Evolutionary conservation across 1,140 invertebrate species (phyloP).

Genomic region (Drosophila nikananu): DNA sequence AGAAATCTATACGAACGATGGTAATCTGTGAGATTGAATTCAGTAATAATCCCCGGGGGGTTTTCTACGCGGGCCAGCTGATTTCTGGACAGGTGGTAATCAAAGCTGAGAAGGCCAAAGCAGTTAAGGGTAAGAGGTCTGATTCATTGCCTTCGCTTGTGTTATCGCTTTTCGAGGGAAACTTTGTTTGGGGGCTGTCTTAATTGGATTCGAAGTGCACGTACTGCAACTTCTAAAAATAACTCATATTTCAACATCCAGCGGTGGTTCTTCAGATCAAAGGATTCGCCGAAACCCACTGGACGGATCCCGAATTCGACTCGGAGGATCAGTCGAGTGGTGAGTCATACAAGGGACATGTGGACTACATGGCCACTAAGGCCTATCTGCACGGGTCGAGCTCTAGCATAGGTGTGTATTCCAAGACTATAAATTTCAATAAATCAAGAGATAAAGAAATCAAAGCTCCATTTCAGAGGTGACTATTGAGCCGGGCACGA

Average conservation of each 20-base stretch:
- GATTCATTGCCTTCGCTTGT: slow-evolving; percentile 10
- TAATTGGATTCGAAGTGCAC: slow-evolving; percentile 12
- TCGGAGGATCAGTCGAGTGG: slow-evolving; percentile 36
- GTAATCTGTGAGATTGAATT: slow-evolving; percentile 81
- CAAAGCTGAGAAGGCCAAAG: slow-evolving; percentile 84
- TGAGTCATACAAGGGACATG: slow-evolving; percentile 59
- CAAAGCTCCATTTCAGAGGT: slow-evolving; percentile 35
- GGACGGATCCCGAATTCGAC: slow-evolving; percentile 50
- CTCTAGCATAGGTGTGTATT: slow-evolving; percentile 43
- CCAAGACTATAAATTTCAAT: slow-evolving; percentile 5
- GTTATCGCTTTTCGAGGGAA: slow-evolving; percentile 9
- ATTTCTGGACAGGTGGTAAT: slow-evolving; percentile 86
- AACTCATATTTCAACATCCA: slow-evolving; percentile 8
- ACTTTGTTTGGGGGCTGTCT: slow-evolving; percentile 6
- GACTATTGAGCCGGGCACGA: slow-evolving; percentile 85
- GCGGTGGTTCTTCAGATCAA: slow-evolving; percentile 66
- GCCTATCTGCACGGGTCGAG: slow-evolving; percentile 61
- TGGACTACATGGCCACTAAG: slow-evolving; percentile 73
- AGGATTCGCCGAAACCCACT: slow-evolving; percentile 67
- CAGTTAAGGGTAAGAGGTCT: slow-evolving; percentile 79
- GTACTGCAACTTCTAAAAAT: slow-evolving; percentile 2
- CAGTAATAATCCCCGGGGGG: slow-evolving; percentile 84
- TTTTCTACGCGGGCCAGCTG: slow-evolving; percentile 86
- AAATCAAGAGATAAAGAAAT: slow-evolving; percentile 6
- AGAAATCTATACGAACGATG: slow-evolving; percentile 43